Conservation (phyloP, 2,888 invertebrate genomes). For the Eucera pruinosa region DNA sequence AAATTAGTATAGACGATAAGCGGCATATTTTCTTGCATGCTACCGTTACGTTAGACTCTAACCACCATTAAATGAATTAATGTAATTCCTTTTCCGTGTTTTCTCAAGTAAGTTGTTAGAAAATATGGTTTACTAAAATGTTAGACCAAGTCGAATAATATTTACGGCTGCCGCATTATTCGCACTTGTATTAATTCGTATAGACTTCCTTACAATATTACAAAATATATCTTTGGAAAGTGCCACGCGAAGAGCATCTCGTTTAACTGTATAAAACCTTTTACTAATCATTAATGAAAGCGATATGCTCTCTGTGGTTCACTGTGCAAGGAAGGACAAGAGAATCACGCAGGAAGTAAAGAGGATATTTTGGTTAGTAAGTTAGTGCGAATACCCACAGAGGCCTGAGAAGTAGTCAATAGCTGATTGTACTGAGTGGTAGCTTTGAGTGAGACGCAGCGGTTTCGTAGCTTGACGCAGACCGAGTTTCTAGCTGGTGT, state of each 20-base stretch:
- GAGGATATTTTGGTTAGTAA: slow-evolving; percentile 79
- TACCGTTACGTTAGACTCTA: slow-evolving; percentile 78
- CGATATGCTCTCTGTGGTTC: slow-evolving; percentile 68
- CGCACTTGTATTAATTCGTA: slow-evolving; percentile 42
- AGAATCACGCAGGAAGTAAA: slow-evolving; percentile 59
- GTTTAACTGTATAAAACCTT: slow-evolving; percentile 34
- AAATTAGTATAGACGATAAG: slow-evolving; percentile 63
- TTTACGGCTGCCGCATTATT: slow-evolving; percentile 60
- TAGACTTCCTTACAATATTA: slow-evolving; percentile 24
- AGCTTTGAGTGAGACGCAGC: slow-evolving; percentile 84
- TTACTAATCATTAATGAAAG: slow-evolving; percentile 42
- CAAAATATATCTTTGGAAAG: too few species aligned
- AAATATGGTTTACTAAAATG: neutral
- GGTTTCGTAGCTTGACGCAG: slow-evolving; percentile 83
- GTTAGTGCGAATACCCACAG: slow-evolving; percentile 84
- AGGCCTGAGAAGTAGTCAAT: slow-evolving; percentile 83
- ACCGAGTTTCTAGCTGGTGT: slow-evolving; percentile 83
- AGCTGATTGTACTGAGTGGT: slow-evolving; percentile 83
- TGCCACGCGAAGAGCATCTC: slow-evolving; percentile 61
- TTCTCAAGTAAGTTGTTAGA: neutral
- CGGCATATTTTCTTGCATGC: slow-evolving; percentile 70
- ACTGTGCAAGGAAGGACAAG: slow-evolving; percentile 52
- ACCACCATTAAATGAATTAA: slow-evolving; percentile 70
- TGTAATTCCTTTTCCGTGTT: neutral
- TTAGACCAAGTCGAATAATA: neutral